These are phyloP conservation scores for Apogon talboti DNA, from an alignment of 2,797 vertebrate genomes.

Conservation along the genomic window DNA sequence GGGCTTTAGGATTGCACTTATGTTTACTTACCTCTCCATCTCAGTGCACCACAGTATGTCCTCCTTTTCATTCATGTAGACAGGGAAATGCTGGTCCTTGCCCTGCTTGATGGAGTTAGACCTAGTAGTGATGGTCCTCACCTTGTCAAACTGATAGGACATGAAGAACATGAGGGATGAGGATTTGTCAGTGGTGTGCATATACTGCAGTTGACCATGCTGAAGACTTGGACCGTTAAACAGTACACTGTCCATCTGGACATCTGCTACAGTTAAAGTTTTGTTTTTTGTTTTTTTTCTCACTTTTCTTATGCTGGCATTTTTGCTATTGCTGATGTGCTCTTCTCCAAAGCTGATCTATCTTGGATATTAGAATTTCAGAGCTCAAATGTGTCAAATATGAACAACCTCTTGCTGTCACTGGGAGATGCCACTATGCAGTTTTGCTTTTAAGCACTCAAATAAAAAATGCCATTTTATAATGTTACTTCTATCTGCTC, in stretches of 20 bases:
- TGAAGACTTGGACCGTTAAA: too few relatives aligned
- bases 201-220: too few relatives aligned
- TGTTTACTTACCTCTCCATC: slow-evolving; percentile 91
- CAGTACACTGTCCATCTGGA: too few relatives aligned
- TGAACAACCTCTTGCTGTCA: slow-evolving; percentile 29
- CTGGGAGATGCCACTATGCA: slow-evolving; percentile 14
- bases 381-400: too few relatives aligned
- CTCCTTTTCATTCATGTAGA: slow-evolving; percentile 98
- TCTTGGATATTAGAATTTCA: too few relatives aligned
- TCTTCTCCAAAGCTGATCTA: too few relatives aligned
- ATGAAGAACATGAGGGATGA: neutral
- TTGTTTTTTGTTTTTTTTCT: too few relatives aligned
- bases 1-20: too few relatives aligned
- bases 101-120: slow-evolving; percentile 99
- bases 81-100: slow-evolving; percentile 98
- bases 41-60: slow-evolving; percentile 99
- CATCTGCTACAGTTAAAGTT: too few relatives aligned
- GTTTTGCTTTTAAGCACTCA: neutral
- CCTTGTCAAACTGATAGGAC: slow-evolving; percentile 91
- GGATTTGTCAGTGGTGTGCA: too few relatives aligned
- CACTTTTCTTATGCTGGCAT: too few relatives aligned
- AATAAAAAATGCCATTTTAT: neutral
- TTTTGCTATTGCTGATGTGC: too few relatives aligned
- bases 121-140: slow-evolving; percentile 98
- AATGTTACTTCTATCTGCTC: neutral